phyloP scores from a whole-genome alignment of 2,888 invertebrate genomes.

The Habrosyne pyritoides region DNA sequence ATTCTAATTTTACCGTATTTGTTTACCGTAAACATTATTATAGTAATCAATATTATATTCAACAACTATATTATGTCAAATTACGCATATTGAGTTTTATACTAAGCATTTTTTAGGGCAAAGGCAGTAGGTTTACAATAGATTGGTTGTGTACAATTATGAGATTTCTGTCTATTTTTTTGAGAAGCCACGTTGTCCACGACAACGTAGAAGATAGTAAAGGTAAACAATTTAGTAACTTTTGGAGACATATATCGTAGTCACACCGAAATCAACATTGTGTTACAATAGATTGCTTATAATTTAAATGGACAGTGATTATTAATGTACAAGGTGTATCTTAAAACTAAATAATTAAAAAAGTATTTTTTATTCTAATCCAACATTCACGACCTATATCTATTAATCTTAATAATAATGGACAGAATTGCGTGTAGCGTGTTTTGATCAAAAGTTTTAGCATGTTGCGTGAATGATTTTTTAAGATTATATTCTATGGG shows the following conservation, averaged over 20 bases:
- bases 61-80: conserved; percentile 21
- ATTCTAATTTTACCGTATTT: conserved; percentile 20
- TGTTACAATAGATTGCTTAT: conserved; percentile 48
- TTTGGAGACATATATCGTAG: not conserved
- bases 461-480: conserved; percentile 47
- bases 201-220: not conserved
- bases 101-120: conserved; percentile 21
- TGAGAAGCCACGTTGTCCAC: not conserved
- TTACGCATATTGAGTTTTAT: conserved; percentile 18
- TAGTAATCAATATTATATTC: conserved; percentile 24
- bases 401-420: conserved; percentile 69
- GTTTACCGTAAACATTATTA: not conserved
- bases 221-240: not conserved
- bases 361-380: conserved; percentile 49
- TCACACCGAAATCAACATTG: not conserved
- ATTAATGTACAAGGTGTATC: conserved; percentile 68
- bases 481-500: conserved; percentile 7
- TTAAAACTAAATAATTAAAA: conserved; percentile 57
- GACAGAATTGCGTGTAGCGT: conserved; percentile 82
- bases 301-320: conserved; percentile 72
- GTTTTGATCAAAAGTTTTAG: conserved; percentile 51
- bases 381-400: conserved; percentile 60
- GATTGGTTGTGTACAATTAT: not conserved
- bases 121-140: conserved; percentile 22
- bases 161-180: not conserved